A percentile compares a stretch with the other conserved stretches of the same genome.
Evolutionary conservation across 1,140 invertebrate genomes (phyloP).

Genomic region (Habropoda laboriosa): DNA sequence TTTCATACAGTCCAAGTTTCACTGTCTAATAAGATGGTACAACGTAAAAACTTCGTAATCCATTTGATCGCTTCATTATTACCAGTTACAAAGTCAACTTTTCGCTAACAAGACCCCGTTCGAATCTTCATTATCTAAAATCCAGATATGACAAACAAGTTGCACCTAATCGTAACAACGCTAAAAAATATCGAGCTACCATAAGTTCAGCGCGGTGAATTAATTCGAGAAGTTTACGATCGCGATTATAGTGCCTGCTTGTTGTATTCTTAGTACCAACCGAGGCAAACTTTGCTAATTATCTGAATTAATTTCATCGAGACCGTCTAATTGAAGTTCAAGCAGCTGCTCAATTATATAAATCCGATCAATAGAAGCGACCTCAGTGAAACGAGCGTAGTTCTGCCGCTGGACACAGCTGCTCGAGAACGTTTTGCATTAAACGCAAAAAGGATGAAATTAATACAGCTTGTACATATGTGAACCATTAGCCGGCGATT

Average conservation of each 20-base stretch:
- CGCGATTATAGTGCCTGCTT: background rate
- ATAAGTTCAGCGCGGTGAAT: too few relatives aligned
- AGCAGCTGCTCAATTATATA: background rate
- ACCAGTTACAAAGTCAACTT: too few relatives aligned
- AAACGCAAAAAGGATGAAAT: background rate
- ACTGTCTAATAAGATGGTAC: too few relatives aligned
- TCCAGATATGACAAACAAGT: too few relatives aligned
- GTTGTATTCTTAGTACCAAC: background rate
- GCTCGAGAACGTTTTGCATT: background rate
- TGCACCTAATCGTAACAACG: too few relatives aligned
- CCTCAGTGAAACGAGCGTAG: background rate
- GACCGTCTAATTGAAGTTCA: background rate
- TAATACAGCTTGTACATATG: background rate
- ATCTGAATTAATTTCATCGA: slow-evolving; percentile 6
- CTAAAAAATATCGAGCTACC: too few relatives aligned
- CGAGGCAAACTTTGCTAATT: background rate
- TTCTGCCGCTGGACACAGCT: background rate
- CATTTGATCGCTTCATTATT: too few relatives aligned
- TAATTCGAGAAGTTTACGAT: background rate
- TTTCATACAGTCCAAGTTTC: too few relatives aligned
- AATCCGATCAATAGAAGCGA: background rate
- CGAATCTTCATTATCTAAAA: too few relatives aligned
- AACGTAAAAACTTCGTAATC: too few relatives aligned
- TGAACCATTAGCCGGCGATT: background rate
- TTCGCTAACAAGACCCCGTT: too few relatives aligned